Evolutionary conservation across 2,113 vertebrate species (phyloP), one percentile per base, ranked within the genome.

Genomic region (Piprites chloris): DNA sequence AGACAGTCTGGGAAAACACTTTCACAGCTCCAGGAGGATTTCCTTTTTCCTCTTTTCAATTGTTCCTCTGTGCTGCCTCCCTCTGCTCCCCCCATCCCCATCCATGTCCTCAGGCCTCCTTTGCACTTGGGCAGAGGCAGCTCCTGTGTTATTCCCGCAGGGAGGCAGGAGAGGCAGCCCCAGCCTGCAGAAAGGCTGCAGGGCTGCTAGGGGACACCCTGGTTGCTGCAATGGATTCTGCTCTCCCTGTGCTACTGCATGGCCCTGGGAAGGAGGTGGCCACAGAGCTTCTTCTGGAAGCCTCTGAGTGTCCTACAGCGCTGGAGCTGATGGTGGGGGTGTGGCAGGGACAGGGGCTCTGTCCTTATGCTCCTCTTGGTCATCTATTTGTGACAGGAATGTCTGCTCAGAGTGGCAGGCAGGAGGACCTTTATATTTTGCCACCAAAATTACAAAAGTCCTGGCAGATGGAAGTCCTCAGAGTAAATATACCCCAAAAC

Each of bases 1-100:
- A 97, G 96, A 97, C 96, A 93, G 96, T 96, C 96, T 97, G 94
- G 94, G 96, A 97, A 96, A 96, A 96, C 93, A 95, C 93, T 92
- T 91, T 75, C 91, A 87, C 89, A 94, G 91, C 96, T 96, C 95
- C 93, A 89, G 94, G 78, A 96, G 95, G 96, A 96, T 96, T 97
- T 97, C 96, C 96, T 96, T 95, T 96, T 97, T 96, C 96, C 95
- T 96, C 78, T 89, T 94, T 95, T 90, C 95, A 93, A 95, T 96
- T 97, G 95, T 96, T 96, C 81, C 84, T 87, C 94, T 85, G 56
- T 55, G 80, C 88, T 93, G 88, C 90, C 93, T 93, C 61, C 55
- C 92, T 77, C 82, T 8, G 4, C 88, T 74, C 80, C 86, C 81
- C 49, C 74, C 82, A n/a, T 44, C 84, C 68, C 89, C 73, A 85